Base-by-base conservation (phyloP, 2,113 vertebrate genomes). In the Cyprinus carpio region DNA sequence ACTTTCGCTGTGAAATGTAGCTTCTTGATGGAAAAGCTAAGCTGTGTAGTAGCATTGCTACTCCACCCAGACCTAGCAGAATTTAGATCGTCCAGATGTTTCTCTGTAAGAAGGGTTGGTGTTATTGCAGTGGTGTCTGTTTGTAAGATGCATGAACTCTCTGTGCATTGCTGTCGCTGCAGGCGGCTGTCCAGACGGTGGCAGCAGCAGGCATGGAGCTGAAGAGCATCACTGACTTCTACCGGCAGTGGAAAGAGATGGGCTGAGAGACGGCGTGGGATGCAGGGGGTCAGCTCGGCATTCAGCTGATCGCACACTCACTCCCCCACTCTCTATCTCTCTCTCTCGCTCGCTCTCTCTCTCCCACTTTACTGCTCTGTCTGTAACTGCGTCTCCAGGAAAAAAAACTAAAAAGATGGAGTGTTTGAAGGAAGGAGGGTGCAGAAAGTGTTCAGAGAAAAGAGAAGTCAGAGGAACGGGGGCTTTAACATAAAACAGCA, bases 231-330 rank as follows among this genome's bases (percentile, higher is more conserved):
- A 90, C 96, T 92, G 97, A 97, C 23, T 99, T 99, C 93, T 99
- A 97, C 96, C 96, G 95, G 87, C 98, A 99, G 94, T 99, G 98
- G 98, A 99, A 99, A 88, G 98, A 99, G 94, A 98, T 99, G 79
- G 98, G 98, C 92, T 99, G 98, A 99, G 84, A 87, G 84, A 76
- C 23, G 23, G 29, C 16, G 83, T 54, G 34, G 86, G 87, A 90
- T 88, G 85, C 85, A 89, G 34, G 84, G 89, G 92, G 92, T 91
- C 90, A 46, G 86, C 81, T 87, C 91, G 91, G 91, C 92, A 88
- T 88, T 87, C 89, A 40, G 89, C 88, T 91, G 94, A 94, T 94
- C 93, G 91, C 93, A 94, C 93, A 94, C 93, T 92, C 92, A 92
- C 92, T 93, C 93, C 90, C 93, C 93, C 20, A 92, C 89, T 92